phyloP scores from a whole-genome alignment of 2,888 invertebrate species.

The Meloe dianella region DNA sequence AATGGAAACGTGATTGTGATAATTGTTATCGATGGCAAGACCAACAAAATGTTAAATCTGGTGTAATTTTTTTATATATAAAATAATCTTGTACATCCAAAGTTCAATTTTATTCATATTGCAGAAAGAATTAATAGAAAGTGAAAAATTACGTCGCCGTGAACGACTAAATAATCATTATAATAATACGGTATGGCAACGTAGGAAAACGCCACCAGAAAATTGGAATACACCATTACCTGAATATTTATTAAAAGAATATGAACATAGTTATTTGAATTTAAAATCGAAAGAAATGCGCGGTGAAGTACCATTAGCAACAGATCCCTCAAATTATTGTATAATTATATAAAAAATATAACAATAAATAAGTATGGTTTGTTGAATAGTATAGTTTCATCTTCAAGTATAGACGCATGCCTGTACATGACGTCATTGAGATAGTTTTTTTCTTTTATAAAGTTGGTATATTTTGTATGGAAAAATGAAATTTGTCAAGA shows the following conservation, averaged over 20 bases:
- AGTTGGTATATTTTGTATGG: background rate
- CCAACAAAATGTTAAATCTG: slow-evolving; percentile 68
- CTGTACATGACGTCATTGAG: background rate
- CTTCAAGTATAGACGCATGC: background rate
- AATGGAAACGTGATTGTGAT: slow-evolving; percentile 79
- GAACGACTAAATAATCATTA: slow-evolving; percentile 72
- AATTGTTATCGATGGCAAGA: slow-evolving; percentile 76
- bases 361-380: slow-evolving; percentile 15
- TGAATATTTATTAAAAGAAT: slow-evolving; percentile 72
- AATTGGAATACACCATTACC: slow-evolving; percentile 86
- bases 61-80: slow-evolving; percentile 59
- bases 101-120: slow-evolving; percentile 24
- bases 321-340: slow-evolving; percentile 31
- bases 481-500: slow-evolving; percentile 24
- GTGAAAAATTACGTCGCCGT: slow-evolving; percentile 71
- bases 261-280: slow-evolving; percentile 71
- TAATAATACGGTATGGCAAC: slow-evolving; percentile 80
- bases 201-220: slow-evolving; percentile 73
- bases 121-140: slow-evolving; percentile 71
- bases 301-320: slow-evolving; percentile 51
- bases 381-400: slow-evolving; percentile 17
- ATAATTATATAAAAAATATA: slow-evolving; percentile 20
- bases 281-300: slow-evolving; percentile 69
- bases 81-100: no score
- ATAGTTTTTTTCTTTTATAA: slow-evolving; percentile 20